Evolutionary conservation across 37 sponge, comb jelly and placozoan genomes (phyloP).

Genomic region (Halisarca cf. caerulea): DNA sequence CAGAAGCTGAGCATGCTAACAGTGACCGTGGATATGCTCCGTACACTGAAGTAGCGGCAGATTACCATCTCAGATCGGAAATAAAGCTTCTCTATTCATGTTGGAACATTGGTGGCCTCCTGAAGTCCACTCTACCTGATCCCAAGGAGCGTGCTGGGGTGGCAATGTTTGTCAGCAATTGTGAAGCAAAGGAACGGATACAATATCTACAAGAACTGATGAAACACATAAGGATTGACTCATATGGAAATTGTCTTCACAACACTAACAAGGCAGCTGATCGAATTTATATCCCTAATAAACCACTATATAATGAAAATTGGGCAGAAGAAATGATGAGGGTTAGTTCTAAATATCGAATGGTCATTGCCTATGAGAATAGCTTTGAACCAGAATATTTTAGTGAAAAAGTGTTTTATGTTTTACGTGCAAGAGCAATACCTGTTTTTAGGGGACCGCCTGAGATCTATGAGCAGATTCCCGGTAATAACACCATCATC

Average conservation of each 20-base stretch:
- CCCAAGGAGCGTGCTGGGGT: not conserved
- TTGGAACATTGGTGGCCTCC: not conserved
- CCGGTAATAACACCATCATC: constrained; percentile 21
- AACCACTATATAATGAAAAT: not conserved
- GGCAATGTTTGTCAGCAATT: constrained; percentile 24
- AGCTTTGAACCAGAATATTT: not conserved
- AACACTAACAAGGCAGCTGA: not conserved
- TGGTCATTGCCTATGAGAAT: constrained; percentile 25
- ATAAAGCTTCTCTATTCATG: not conserved
- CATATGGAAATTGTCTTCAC: constrained; percentile 7
- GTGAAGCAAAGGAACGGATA: not conserved
- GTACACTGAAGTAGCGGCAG: not conserved
- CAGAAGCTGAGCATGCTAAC: not conserved
- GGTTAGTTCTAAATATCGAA: constrained; percentile 1
- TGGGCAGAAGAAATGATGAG: not conserved
- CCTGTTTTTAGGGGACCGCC: constrained; percentile 10
- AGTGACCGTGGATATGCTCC: constrained; percentile 1
- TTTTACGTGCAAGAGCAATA: not conserved
- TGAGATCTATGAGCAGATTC: not conserved
- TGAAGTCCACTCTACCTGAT: not conserved
- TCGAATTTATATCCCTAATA: not conserved
- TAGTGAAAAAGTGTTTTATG: constrained; percentile 11
- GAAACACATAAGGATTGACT: not conserved
- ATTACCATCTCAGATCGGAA: constrained; percentile 12
- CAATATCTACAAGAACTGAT: not conserved